Evolutionary conservation across 2,113 vertebrate genomes (phyloP).

Genomic region (Semicossyphus pulcher): DNA sequence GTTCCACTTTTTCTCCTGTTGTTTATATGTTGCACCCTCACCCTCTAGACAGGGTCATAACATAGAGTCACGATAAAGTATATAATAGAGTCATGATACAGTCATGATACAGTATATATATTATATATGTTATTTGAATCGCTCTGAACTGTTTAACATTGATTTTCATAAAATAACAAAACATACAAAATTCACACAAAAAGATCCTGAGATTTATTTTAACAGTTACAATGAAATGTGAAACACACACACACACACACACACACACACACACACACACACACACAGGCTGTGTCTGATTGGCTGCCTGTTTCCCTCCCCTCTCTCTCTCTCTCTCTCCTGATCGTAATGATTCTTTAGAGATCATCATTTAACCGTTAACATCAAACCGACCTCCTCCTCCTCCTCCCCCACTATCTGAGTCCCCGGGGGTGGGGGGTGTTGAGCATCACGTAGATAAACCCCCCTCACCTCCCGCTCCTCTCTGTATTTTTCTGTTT

Average conservation of each 20-base stretch:
- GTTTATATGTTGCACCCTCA: too few relatives aligned
- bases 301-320: slow-evolving; percentile 42
- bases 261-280: neutral
- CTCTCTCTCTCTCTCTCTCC: slow-evolving; percentile 24
- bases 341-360: slow-evolving; percentile 62
- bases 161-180: too few relatives aligned
- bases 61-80: too few relatives aligned
- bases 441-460: slow-evolving; percentile 56
- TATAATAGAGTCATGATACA: too few relatives aligned
- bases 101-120: too few relatives aligned
- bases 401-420: slow-evolving; percentile 34
- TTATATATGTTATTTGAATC: too few relatives aligned
- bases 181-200: too few relatives aligned
- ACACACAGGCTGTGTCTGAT: slow-evolving; percentile 29
- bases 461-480: neutral
- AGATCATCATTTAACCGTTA: slow-evolving; percentile 66
- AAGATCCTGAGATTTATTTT: too few relatives aligned
- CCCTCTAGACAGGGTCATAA: too few relatives aligned
- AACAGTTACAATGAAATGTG: too few relatives aligned
- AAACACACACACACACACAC: neutral
- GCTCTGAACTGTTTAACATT: too few relatives aligned
- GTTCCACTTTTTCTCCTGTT: too few relatives aligned
- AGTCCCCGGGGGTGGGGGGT: slow-evolving; percentile 46
- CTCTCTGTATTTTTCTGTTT: neutral
- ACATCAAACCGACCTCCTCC: slow-evolving; percentile 21